Evolutionary conservation across 2,113 vertebrate genomes (phyloP).

Genomic region (Ailurus styani): DNA sequence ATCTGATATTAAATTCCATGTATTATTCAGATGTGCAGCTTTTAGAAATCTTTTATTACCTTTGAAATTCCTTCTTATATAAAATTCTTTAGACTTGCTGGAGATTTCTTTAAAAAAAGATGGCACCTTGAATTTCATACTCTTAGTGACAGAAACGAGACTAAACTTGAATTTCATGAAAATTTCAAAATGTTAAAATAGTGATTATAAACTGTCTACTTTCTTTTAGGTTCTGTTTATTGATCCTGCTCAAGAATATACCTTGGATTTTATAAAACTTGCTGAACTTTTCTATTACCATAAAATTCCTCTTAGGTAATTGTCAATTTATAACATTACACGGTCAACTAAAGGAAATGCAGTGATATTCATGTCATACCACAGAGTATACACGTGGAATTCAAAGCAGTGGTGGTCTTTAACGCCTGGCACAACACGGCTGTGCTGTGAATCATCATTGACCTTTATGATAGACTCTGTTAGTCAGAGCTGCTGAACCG

Average conservation of each 20-base stretch:
- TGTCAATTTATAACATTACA: background rate
- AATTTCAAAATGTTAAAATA: conserved; percentile 22
- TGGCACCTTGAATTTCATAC: background rate
- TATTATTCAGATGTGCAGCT: background rate
- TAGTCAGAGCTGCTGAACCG: background rate
- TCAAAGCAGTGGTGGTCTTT: background rate
- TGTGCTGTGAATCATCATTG: background rate
- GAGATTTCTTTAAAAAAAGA: background rate
- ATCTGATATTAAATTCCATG: conserved; percentile 17
- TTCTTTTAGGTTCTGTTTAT: conserved; percentile 91
- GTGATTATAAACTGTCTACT: conserved; percentile 55
- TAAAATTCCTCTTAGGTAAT: conserved; percentile 92
- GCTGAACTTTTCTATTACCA: conserved; percentile 91
- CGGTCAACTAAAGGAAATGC: background rate
- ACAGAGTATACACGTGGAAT: background rate
- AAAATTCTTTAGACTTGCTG: conserved; percentile 32
- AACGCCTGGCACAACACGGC: background rate
- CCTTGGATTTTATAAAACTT: conserved; percentile 89
- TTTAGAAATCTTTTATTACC: conserved; percentile 61
- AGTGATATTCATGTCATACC: background rate
- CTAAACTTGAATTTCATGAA: conserved; percentile 46
- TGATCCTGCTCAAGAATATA: conserved; percentile 89
- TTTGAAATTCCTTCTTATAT: conserved; percentile 45
- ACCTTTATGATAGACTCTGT: background rate
- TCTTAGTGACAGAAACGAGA: conserved; percentile 19